Base-by-base conservation (phyloP, 2,888 invertebrate species). In the Spicauda simplicius region DNA sequence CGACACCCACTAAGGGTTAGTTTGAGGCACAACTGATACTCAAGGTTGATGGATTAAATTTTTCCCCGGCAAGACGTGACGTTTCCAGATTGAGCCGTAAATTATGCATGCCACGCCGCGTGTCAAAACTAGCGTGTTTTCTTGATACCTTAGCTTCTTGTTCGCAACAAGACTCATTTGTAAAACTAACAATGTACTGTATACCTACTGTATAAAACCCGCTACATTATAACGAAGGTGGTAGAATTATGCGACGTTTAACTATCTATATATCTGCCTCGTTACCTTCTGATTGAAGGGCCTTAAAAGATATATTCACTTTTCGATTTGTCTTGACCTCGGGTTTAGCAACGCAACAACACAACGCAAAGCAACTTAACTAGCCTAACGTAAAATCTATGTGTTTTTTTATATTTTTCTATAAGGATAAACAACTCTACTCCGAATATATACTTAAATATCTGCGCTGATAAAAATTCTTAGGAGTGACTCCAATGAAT, bases 21-120 rank as follows among this genome's bases (percentile, higher is more conserved):
- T 60, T 66, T 53, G 62, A 54, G 25, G 25, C 25, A 62, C 45
- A 45, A 12, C 12, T 20, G 53, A 54, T 11, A 25, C 55, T 50
- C 67, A 52, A 41, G 67, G 80, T 81, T 89, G 90, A 91, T 88
- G 87, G 90, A 91, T 91, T 88, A 89, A 83, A 88, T 89, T 88
- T 88, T 85, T 88, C 84, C 80, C 81, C 79, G 80, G 73, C 74
- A 74, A 81, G 90, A 90, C 91, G 85, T 87, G 85, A 86, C 86
- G 81, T 75, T 74, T 76, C 77, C 76, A 76, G 77, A 68, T 70
- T 68, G 68, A 62, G 74, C 82, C 82, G 84, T 83, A 86, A 87
- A 84, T 85, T 86, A 85, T 83, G 86, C 77, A 79, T 74, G 74
- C 76, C 61, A 48, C 59, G 12, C 54, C 48, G 33, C 59, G 59